phyloP scores from a whole-genome alignment of 2,113 vertebrate genomes.

The Thunnus maccoyii region DNA sequence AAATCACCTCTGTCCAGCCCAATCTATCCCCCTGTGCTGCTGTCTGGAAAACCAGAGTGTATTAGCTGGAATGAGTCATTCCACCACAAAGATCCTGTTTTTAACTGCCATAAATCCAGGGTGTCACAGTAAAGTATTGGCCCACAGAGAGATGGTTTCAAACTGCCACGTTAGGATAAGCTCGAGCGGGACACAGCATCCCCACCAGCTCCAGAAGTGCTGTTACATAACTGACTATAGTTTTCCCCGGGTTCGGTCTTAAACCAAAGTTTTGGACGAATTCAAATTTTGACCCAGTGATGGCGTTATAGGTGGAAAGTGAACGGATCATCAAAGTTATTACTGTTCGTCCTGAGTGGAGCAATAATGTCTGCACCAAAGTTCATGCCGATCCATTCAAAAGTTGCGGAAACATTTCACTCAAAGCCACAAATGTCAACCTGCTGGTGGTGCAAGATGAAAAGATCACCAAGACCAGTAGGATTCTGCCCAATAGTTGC shows the following conservation, averaged over 20 bases:
- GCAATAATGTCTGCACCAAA: background rate
- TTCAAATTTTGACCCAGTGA: too few relatives aligned
- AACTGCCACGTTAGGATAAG: background rate
- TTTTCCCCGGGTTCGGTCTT: too few relatives aligned
- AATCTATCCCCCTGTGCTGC: constrained; percentile 30
- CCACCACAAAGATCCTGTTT: background rate
- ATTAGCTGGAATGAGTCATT: constrained; percentile 33
- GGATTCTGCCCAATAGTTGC: too few relatives aligned
- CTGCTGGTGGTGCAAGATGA: background rate
- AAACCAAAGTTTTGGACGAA: too few relatives aligned
- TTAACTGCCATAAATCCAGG: constrained; percentile 15
- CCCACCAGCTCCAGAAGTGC: background rate
- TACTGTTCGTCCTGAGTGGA: background rate
- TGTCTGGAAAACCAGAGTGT: constrained; percentile 22
- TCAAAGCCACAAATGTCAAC: background rate
- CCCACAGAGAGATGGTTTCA: constrained; percentile 21
- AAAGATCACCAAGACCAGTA: background rate
- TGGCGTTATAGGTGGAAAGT: too few relatives aligned
- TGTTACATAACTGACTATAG: background rate
- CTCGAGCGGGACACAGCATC: background rate
- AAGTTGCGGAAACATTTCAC: background rate
- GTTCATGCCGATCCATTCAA: too few relatives aligned
- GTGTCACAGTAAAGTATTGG: background rate
- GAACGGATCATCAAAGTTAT: background rate
- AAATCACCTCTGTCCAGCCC: constrained; percentile 40